These are phyloP conservation scores for Tachina fera DNA, from an alignment of 2,888 invertebrate species.

Conservation along the genomic window DNA sequence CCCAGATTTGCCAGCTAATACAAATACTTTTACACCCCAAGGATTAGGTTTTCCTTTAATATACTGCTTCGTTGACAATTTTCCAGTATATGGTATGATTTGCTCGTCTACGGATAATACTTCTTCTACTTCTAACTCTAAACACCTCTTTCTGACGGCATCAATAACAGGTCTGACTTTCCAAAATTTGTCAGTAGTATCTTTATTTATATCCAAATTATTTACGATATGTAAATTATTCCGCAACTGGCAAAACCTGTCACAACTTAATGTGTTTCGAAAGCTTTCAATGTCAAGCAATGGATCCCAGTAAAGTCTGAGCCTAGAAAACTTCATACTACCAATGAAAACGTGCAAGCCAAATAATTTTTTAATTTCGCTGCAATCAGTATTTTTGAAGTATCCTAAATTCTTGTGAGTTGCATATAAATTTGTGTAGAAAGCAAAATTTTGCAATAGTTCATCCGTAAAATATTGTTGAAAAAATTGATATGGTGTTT, in stretches of 20 bases:
- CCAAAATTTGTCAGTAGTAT: neutral
- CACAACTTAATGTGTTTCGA: slow-evolving; percentile 7
- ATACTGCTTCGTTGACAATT: slow-evolving; percentile 19
- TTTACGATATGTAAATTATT: slow-evolving; percentile 23
- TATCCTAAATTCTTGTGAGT: slow-evolving; percentile 21
- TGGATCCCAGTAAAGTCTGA: too few relatives aligned
- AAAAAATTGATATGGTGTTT: slow-evolving; percentile 25
- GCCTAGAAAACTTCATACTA: neutral
- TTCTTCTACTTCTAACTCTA: neutral
- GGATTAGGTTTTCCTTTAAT: slow-evolving; percentile 16
- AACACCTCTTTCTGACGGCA: too few relatives aligned
- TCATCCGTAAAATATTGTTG: slow-evolving; percentile 28
- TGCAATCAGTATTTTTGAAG: slow-evolving; percentile 37
- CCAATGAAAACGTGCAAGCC: slow-evolving; percentile 27
- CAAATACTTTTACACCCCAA: slow-evolving; percentile 19
- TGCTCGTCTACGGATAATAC: slow-evolving; percentile 20
- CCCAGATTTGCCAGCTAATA: slow-evolving; percentile 25
- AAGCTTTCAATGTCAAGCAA: neutral
- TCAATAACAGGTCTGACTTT: too few relatives aligned
- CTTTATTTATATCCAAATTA: slow-evolving; percentile 15
- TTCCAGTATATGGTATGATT: slow-evolving; percentile 26
- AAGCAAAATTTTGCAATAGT: slow-evolving; percentile 10
- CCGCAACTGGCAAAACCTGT: slow-evolving; percentile 14
- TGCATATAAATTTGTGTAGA: slow-evolving; percentile 29
- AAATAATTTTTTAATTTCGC: slow-evolving; percentile 29